phyloP scores from a whole-genome alignment of 2,888 invertebrate species.

The Seira musarum region DNA sequence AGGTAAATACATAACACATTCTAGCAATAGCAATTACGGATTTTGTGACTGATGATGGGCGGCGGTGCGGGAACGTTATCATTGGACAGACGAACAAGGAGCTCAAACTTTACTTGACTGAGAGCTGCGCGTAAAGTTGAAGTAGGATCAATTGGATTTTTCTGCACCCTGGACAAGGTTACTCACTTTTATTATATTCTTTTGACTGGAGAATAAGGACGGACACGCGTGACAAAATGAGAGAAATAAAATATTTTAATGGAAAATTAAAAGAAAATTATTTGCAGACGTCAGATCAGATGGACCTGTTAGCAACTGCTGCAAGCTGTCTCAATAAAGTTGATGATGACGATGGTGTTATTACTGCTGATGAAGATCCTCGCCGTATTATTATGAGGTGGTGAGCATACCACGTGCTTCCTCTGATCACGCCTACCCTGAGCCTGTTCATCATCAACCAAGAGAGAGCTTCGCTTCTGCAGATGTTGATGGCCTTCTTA shows the following conservation, averaged over 20 bases:
- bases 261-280: too few species aligned
- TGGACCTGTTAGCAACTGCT: conserved; percentile 14
- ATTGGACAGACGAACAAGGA: conserved; percentile 28
- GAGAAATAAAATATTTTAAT: too few species aligned
- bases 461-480: too few species aligned
- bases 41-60: conserved; percentile 3
- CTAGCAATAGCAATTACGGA: neutral
- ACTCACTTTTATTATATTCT: neutral
- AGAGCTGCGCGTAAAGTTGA: neutral
- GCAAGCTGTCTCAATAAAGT: neutral
- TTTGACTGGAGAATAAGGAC: conserved; percentile 23
- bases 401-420: conserved; percentile 39
- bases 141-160: conserved; percentile 16
- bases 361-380: neutral
- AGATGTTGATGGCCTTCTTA: too few species aligned
- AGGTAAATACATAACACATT: conserved; percentile 4
- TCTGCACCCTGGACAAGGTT: conserved; percentile 38
- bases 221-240: conserved; percentile 14
- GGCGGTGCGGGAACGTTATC: conserved; percentile 18
- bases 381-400: neutral
- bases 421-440: conserved; percentile 39
- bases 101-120: too few species aligned
- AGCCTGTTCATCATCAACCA: conserved; percentile 19
- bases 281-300: conserved; percentile 13
- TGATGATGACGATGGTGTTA: neutral